Base-by-base conservation (phyloP, 2,797 vertebrate genomes). In the Buphagus erythrorhynchus region DNA sequence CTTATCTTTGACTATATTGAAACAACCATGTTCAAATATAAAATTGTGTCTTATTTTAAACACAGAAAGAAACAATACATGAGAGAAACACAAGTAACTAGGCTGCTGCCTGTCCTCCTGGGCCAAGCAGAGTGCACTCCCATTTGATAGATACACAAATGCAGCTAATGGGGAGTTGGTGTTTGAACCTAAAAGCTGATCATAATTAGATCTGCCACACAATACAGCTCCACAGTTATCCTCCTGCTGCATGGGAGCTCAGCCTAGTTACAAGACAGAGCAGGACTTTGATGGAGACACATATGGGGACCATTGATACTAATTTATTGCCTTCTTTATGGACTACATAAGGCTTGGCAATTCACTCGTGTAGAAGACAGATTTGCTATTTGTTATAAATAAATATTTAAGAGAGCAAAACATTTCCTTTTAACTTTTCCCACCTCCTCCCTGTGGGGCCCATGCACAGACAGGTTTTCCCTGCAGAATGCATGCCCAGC, bases 391-490 rank as follows among this genome's bases (percentile, higher is more conserved):
- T 28, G 29, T 69, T 75, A 76, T 67, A 88, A 92, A 62, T 58
- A 69, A 95, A 94, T 54, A 78, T 82, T 91, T 88, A 55, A 81
- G 85, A 83, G 13, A 83, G 24, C 13, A 73, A 59, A 93, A 63
- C 54, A 24, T 80, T 87, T 80, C 71, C 43, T 67, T 71, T 73
- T 57, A 58, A 52, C 54, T 67, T 52, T 12, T 29, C 48, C 51
- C 57, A 33, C 54, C 33, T 71, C 57, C 46, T 88, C 25, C 62
- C 69, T 21, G 1, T 0, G 25, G 74, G 80, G 48, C 28, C 28
- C 13, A 4, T n/a, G 63, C 26, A 1, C 42, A 7, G 42, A 1
- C 4, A 33, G 31, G 76, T 36, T 40, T 52, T 61, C 73, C 28
- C 55, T 10, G 46, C 46, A 31, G 80, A 48, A 31, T 2, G 0